Percentiles rank a stretch among this genome's conserved stretches.
Conservation (phyloP, 2,113 vertebrate species). For the Ceratotherium simum region DNA sequence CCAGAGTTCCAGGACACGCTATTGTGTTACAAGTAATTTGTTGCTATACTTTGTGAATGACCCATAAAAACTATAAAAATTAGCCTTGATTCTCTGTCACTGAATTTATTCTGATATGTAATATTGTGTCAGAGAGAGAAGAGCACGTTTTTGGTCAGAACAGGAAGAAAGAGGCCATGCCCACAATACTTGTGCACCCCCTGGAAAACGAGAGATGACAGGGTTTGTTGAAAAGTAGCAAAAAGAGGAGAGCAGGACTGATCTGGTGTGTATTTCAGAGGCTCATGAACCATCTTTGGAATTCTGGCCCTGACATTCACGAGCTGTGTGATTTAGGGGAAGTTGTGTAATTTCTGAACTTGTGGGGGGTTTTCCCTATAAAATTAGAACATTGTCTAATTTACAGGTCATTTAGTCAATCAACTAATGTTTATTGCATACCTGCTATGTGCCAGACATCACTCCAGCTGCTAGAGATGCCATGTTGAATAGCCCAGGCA, state of each 20-base stretch:
- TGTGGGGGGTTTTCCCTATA: background rate
- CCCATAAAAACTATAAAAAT: background rate
- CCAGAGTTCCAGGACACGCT: background rate
- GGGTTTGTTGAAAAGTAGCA: background rate
- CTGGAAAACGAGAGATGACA: background rate
- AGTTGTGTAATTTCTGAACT: background rate
- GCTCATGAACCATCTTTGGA: background rate
- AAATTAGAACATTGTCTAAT: background rate
- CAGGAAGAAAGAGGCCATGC: background rate
- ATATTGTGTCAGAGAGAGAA: background rate
- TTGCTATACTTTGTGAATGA: background rate
- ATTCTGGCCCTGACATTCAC: background rate
- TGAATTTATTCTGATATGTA: background rate
- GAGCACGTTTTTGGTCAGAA: background rate
- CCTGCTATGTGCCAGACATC: background rate
- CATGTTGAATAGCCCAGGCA: background rate
- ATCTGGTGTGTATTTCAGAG: background rate
- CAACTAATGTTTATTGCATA: background rate
- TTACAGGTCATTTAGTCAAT: background rate
- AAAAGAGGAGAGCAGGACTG: background rate
- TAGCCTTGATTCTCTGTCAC: background rate
- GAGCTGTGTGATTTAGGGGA: background rate
- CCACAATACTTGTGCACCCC: background rate
- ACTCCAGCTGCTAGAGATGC: background rate
- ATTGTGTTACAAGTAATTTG: background rate